A percentile compares a stretch with the other conserved stretches of the same genome.
Conservation (phyloP, 2,113 vertebrate genomes). For the Notiomystis cincta region DNA sequence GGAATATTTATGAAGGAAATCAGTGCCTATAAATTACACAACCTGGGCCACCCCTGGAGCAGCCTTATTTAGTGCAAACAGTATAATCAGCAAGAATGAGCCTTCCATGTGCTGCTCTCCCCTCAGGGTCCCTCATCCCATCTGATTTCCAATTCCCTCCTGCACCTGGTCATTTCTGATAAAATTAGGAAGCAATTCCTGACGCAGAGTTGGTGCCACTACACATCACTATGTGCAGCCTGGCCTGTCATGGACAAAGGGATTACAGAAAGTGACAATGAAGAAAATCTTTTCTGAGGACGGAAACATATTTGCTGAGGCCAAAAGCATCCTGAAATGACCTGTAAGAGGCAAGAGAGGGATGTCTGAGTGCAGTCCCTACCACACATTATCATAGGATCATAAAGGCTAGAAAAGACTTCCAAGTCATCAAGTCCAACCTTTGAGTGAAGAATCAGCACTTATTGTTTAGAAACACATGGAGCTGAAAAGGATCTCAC, state of each 20-base stretch:
- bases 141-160: neutral
- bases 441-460: neutral
- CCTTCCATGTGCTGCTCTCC: neutral
- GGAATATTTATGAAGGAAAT: neutral
- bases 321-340: neutral
- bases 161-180: neutral
- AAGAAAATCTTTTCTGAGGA: neutral
- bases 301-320: neutral
- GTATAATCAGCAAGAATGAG: neutral
- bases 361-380: neutral
- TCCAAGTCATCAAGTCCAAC: neutral
- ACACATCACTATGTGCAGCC: neutral
- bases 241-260: neutral
- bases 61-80: neutral
- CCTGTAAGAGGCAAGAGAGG: neutral
- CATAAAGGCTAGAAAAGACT: neutral
- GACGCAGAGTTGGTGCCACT: neutral
- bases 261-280: neutral
- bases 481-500: neutral
- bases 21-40: neutral
- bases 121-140: neutral
- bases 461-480: neutral
- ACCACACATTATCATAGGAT: neutral
- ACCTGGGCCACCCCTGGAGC: neutral
- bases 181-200: neutral